A percentile compares a stretch with the other conserved stretches of the same genome.
phyloP scores from a whole-genome alignment of 2,888 invertebrate genomes.

The Campaea margaritaria region DNA sequence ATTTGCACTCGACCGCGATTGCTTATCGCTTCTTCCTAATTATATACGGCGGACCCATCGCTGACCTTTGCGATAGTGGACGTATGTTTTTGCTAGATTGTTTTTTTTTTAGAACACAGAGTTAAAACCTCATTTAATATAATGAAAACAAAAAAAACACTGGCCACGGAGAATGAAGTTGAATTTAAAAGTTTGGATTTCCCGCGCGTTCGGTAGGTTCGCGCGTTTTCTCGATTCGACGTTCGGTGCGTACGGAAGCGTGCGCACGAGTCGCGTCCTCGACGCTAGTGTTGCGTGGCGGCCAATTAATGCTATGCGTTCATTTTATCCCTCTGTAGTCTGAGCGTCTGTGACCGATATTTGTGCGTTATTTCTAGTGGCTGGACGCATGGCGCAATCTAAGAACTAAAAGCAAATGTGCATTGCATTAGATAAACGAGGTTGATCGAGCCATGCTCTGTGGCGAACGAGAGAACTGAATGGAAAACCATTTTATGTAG shows the following conservation, averaged over 20 bases:
- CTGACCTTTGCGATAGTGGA: conserved; percentile 63
- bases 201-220: conserved; percentile 44
- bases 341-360: conserved; percentile 77
- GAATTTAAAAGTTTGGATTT: conserved; percentile 13
- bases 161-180: conserved; percentile 2
- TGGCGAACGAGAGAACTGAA: not conserved
- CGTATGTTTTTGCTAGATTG: conserved; percentile 29
- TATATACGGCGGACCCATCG: conserved; percentile 55
- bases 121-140: not conserved
- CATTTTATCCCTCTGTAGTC: conserved; percentile 64
- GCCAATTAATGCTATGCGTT: conserved; percentile 79
- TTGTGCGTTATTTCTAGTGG: conserved; percentile 80
- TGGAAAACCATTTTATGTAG: too few relatives aligned
- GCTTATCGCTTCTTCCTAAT: conserved; percentile 74
- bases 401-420: conserved; percentile 80
- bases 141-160: conserved; percentile 5
- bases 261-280: conserved; percentile 76
- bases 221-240: conserved; percentile 67
- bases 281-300: conserved; percentile 71
- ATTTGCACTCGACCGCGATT: conserved; percentile 80
- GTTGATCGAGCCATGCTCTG: conserved; percentile 24
- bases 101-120: conserved; percentile 14
- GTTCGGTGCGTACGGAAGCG: conserved; percentile 63
- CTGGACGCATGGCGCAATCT: conserved; percentile 76
- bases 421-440: conserved; percentile 75